Conservation (phyloP, 2,888 invertebrate genomes). For the Protonemura montana region DNA sequence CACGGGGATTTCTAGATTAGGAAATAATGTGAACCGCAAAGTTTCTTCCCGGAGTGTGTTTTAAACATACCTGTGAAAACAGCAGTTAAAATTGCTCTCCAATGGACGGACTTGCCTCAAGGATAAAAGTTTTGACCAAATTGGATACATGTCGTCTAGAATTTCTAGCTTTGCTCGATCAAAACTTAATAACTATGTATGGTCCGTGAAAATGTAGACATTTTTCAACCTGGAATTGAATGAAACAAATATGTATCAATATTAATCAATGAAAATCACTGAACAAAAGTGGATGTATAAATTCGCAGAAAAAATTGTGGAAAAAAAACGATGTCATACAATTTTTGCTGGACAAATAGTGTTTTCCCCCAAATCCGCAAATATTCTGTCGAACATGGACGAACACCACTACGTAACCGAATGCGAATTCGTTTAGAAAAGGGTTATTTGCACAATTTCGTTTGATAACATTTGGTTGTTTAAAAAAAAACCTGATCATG, state of each 20-base stretch:
- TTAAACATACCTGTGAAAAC: neutral
- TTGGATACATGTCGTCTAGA: neutral
- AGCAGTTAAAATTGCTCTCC: neutral
- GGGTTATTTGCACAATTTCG: too few species aligned
- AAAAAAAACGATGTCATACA: too few species aligned
- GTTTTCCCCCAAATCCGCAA: too few species aligned
- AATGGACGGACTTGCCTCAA: neutral
- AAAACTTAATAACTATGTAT: neutral
- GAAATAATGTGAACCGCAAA: neutral
- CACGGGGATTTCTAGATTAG: neutral
- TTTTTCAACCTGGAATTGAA: neutral
- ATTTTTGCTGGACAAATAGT: too few species aligned
- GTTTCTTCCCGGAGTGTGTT: neutral
- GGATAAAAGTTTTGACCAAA: neutral
- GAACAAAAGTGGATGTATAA: too few species aligned
- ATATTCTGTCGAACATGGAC: too few species aligned
- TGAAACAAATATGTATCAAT: neutral
- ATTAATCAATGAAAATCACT: too few species aligned
- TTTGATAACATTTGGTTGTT: too few species aligned
- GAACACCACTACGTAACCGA: too few species aligned
- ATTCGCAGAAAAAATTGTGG: too few species aligned
- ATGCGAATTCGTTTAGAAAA: too few species aligned
- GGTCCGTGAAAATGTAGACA: neutral
- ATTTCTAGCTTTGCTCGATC: neutral
- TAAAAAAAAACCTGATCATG: too few species aligned